Base-by-base conservation (phyloP, 2,888 invertebrate species). In the Anodontia alba region DNA sequence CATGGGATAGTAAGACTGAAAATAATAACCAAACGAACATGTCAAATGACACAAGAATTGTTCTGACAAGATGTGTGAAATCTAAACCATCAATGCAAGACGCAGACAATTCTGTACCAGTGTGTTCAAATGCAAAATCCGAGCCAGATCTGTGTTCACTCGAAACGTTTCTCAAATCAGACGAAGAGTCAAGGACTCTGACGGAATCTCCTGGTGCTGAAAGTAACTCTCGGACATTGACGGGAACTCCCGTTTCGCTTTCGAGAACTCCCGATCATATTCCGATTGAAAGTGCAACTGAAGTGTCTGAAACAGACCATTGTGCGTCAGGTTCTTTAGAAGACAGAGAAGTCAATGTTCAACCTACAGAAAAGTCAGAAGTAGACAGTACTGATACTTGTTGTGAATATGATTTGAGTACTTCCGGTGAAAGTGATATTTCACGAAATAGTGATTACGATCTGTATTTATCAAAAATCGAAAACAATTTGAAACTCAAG, bases 61-160 rank as follows among this genome's bases (percentile, higher is more conserved):
- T 86, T 71, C 78, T 86, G 2, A 86, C 83, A n/a, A 72, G 83
- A 31, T 86, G 86, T 73, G 83, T 83, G 5, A 86, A 81, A 43
- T 81, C 83, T 46, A 81, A 81, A 73, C 73, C 46, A 36, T 78
- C 77, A 38, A 72, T 77, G 46, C 80, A 33, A 20, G 73, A 78
- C 8, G 26, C 36, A 31, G 75, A 77, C n/a, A 73, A 72, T 43
- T 10, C 70, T 31, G 73, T 76, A 20, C 78, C 75, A 43, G 12
- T 77, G 79, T 77, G 81, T 81, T 78, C 76, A 72, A 67, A 33
- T 73, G 42, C 57, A 31, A 67, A 70, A 76, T 69, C 66, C 42
- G 31, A 76, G 20, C 78, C 82, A 66, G 76, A 80, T 43, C 23
- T 82, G 85, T 85, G 85, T 85, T 85, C 85, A 85, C 68, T 76